Base-by-base conservation (phyloP, 2,888 invertebrate genomes). In the Metellina segmentata region DNA sequence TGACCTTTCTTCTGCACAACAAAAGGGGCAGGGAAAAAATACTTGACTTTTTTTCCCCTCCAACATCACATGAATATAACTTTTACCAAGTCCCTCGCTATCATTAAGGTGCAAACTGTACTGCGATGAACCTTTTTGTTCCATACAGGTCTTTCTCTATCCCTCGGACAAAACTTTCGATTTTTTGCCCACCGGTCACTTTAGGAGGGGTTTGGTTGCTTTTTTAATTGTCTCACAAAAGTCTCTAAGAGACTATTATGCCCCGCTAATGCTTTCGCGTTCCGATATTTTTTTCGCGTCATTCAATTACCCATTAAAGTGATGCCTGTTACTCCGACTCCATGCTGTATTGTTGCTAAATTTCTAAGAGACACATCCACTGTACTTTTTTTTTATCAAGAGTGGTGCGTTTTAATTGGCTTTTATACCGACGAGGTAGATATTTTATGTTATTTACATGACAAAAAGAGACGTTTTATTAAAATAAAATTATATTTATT, bases 1-100 rank as follows among this genome's bases (percentile, higher is more conserved):
- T 90, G 90, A 90, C 90, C 90, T 90, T 86, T 72, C 72, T 13
- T 52, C n/a, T 48, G 7, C 81, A 81, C 90, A 81, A 90, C 81
- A 85, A 85, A 88, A 69, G 81, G n/a, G 19, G 61, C 16, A 16
- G 48, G 61, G 51, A 52, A 85, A 90, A 75, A 89, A 61, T 61
- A 13, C 52, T 34, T 34, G 34, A 19, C 53, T 83, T 20, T 78
- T 89, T 78, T 69, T 85, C 20, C n/a, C 49, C 48, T 48, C 61
- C 61, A 34, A 48, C 20, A 49, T 9, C 48, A 49, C 11, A 61
- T 81, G 81, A 81, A 85, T 81, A 90, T 81, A 48, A 81, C 85
- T 86, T 83, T 77, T 34, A n/a, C 13, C 20, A 69, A 75, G 51
- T 77, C 49, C 51, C 48, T 20, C 49, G 61, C 51, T 88, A 75